Percentiles rank a stretch among this genome's conserved stretches.
Evolutionary conservation across 2,113 vertebrate genomes (phyloP).

Genomic region (Meriones unguiculatus): DNA sequence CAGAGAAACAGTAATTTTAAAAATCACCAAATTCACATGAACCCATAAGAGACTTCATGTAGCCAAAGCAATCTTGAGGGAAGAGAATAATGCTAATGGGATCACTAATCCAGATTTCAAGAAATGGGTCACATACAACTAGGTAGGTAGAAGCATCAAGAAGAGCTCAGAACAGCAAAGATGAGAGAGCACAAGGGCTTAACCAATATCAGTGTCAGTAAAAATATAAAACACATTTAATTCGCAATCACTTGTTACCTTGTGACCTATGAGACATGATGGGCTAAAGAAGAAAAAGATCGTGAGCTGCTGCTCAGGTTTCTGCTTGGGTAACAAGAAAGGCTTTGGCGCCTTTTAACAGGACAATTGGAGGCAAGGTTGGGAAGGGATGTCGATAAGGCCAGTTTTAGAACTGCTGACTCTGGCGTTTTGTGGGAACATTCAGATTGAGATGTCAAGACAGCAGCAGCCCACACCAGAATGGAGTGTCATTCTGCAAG

Average conservation of each 20-base stretch:
- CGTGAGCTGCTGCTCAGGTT: background rate
- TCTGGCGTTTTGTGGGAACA: background rate
- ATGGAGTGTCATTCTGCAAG: background rate
- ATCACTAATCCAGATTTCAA: background rate
- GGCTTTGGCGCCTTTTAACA: background rate
- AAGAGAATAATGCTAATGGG: background rate
- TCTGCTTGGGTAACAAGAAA: constrained; percentile 36
- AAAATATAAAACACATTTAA: background rate
- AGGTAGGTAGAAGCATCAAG: background rate
- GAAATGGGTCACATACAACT: background rate
- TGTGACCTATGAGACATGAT: background rate
- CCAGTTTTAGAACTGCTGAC: constrained; percentile 60
- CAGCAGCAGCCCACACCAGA: background rate
- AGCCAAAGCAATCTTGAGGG: background rate
- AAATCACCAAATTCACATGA: background rate
- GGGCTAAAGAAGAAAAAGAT: constrained; percentile 2
- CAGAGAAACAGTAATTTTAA: background rate
- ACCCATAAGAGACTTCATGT: background rate
- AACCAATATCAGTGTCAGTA: background rate
- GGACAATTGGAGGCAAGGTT: background rate
- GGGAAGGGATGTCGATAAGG: constrained; percentile 6
- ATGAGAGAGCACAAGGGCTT: background rate
- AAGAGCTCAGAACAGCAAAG: background rate
- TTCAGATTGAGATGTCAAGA: constrained; percentile 28
- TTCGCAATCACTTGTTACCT: background rate